These are phyloP conservation scores for Ciconia nigra DNA, from an alignment of 2,797 vertebrate genomes.

Conservation along the genomic window DNA sequence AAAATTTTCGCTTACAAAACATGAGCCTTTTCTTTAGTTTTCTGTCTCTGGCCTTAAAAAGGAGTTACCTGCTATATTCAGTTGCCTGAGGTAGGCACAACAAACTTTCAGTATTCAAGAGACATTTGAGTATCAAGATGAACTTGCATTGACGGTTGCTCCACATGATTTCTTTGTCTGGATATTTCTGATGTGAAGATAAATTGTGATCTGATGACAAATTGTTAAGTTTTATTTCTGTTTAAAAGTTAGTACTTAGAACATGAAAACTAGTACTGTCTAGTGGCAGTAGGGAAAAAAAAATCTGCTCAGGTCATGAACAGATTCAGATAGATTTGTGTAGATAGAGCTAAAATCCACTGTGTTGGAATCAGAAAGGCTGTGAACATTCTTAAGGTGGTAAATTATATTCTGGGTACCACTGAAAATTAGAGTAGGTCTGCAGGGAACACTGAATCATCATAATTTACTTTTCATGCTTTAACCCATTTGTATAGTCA, in stretches of 20 bases:
- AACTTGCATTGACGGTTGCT: neutral
- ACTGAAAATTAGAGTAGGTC: neutral
- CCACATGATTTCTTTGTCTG: neutral
- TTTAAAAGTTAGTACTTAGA: neutral
- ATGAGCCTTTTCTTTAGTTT: neutral
- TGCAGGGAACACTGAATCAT: neutral
- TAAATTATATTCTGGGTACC: neutral
- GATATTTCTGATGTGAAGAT: neutral
- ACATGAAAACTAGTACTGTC: neutral
- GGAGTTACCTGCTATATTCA: neutral
- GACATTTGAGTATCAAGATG: neutral
- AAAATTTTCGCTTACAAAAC: neutral
- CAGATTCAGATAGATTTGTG: neutral
- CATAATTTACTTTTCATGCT: neutral
- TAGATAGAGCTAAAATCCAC: neutral
- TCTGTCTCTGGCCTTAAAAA: neutral
- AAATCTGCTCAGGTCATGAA: neutral
- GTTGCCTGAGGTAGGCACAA: neutral
- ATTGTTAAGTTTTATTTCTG: neutral
- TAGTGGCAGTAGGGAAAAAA: accelerated
- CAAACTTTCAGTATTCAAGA: neutral
- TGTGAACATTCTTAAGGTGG: neutral
- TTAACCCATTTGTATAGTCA: neutral
- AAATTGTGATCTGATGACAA: neutral
- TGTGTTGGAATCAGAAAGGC: neutral